Base-by-base conservation (phyloP, 2,797 vertebrate genomes). In the Chloroceryle amazona region DNA sequence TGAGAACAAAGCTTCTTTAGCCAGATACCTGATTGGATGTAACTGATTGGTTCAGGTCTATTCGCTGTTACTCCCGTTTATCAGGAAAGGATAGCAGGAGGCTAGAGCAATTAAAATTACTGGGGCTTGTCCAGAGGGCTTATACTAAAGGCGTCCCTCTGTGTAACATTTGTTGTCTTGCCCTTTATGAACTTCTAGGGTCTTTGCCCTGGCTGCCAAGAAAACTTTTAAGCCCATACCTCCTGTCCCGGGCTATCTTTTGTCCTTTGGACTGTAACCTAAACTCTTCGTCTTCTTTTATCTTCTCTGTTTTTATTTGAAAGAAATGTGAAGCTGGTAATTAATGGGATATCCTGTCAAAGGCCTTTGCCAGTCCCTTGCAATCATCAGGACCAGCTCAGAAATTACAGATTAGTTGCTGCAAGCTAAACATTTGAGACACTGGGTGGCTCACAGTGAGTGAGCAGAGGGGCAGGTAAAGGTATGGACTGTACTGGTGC, bases 31-130 rank as follows among this genome's bases (percentile, higher is more conserved):
- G 93, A 54, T 54, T 84, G 94, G 63, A 63, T 84, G 60, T 95
- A 91, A 93, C 63, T 84, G 66, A 94, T 94, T 93, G 66, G 70
- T 94, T 95, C 55, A 35, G 76, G 74, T 95, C 86, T 94, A 39
- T 93, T 95, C 94, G 51, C 70, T 81, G 55, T 79, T 96, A 57
- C 70, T 93, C 41, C 78, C 44, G 51, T 96, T 95, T 95, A 81
- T 95, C 73, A 95, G 52, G 47, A 89, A 67, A 84, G 66, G 22
- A 70, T 80, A 68, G 71, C 73, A 79, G 79, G 67, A 90, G 31
- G 42, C 63, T 79, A 52, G 57, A 93, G 39, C 73, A 86, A 94
- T 90, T 93, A 96, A 70, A 90, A 86, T 86, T 89, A 66, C 51
- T 14, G 67, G 44, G 70, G 60, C 80, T 79, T 86, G 23, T 90